These are phyloP conservation scores for Acleris cristana DNA, from an alignment of 2,888 invertebrate genomes.

Conservation along the genomic window DNA sequence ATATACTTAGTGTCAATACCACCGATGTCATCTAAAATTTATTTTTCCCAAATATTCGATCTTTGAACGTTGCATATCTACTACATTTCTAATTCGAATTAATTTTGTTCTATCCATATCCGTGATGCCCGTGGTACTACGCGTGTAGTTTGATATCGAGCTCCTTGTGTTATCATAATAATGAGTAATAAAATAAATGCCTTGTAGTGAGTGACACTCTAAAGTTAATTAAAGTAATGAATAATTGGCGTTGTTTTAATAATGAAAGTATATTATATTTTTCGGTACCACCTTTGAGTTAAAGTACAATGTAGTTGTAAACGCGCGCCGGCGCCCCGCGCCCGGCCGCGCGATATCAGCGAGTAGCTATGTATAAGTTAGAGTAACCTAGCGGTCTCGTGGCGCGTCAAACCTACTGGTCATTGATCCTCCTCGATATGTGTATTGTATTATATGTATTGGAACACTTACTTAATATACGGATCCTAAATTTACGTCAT, in stretches of 20 bases:
- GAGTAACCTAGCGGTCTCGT: slow-evolving; percentile 76
- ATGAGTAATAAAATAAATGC: slow-evolving; percentile 67
- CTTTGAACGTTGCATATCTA: slow-evolving; percentile 82
- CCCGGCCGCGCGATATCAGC: slow-evolving; percentile 69
- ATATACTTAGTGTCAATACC: slow-evolving; percentile 69
- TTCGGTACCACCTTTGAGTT: slow-evolving; percentile 82
- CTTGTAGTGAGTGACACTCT: slow-evolving; percentile 74
- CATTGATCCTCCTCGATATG: slow-evolving; percentile 65
- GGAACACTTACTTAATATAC: slow-evolving; percentile 73
- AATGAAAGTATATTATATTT: slow-evolving; percentile 72
- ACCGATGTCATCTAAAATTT: slow-evolving; percentile 78
- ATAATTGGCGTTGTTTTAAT: slow-evolving; percentile 72
- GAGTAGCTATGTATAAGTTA: slow-evolving; percentile 73
- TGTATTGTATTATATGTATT: slow-evolving; percentile 57
- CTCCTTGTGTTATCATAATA: slow-evolving; percentile 69
- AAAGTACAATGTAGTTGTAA: slow-evolving; percentile 81
- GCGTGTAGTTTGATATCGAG: slow-evolving; percentile 72
- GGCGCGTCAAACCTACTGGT: slow-evolving; percentile 73
- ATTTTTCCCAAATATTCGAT: slow-evolving; percentile 67
- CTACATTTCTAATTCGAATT: slow-evolving; percentile 81
- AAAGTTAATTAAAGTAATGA: slow-evolving; percentile 54
- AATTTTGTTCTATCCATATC: slow-evolving; percentile 78
- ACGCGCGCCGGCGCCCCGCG: slow-evolving; percentile 75
- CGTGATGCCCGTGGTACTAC: slow-evolving; percentile 65
- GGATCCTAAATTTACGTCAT: slow-evolving; percentile 74